Percentiles rank a stretch among this genome's conserved stretches.
Conservation (phyloP, 2,797 vertebrate species). For the Cercopithecus diana region DNA sequence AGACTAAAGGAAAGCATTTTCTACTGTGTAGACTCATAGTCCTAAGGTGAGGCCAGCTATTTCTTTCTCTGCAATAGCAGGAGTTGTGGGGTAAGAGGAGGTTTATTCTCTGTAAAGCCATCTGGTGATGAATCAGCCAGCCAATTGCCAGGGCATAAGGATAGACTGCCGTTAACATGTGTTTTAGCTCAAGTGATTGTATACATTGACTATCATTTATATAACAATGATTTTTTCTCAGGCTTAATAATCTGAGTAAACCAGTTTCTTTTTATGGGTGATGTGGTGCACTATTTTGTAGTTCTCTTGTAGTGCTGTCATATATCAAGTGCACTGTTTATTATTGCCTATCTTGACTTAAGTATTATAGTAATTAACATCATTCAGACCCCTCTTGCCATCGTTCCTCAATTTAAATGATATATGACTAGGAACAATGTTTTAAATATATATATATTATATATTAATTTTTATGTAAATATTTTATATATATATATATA, state of each 20-base stretch:
- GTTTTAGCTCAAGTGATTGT: constrained; percentile 44
- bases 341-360: background rate
- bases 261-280: background rate
- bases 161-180: background rate
- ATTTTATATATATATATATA: too few relatives aligned
- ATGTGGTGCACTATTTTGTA: background rate
- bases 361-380: background rate
- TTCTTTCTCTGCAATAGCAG: background rate
- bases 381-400: background rate
- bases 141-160: background rate
- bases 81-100: background rate
- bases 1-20: background rate
- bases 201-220: background rate
- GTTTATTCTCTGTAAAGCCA: constrained; percentile 30
- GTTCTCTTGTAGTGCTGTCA: background rate
- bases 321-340: background rate
- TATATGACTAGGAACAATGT: background rate
- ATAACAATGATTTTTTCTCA: background rate
- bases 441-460: background rate
- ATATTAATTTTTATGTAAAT: too few relatives aligned
- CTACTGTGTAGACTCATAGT: background rate
- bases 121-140: constrained; percentile 56
- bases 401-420: background rate
- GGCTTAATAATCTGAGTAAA: background rate
- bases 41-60: background rate